Percentiles rank a stretch among this genome's conserved stretches.
These are phyloP conservation scores for Chalcis sispes DNA, from an alignment of 2,888 invertebrate genomes.

Conservation along the genomic window DNA sequence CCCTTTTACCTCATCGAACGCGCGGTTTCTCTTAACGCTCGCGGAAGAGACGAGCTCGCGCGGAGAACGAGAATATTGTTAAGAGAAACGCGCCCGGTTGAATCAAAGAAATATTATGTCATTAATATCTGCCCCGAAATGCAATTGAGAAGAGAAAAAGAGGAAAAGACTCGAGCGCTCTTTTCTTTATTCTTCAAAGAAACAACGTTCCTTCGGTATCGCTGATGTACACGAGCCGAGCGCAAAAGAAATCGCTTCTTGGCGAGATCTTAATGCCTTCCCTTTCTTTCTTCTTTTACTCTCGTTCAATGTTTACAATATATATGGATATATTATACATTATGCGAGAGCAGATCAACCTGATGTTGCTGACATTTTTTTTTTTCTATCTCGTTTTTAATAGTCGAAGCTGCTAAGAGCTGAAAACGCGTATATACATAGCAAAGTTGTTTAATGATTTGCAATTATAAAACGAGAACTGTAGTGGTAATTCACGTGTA, in stretches of 20 bases:
- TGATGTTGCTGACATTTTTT: slow-evolving; percentile 25
- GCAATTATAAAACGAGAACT: slow-evolving; percentile 14
- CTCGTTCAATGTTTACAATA: too few species aligned
- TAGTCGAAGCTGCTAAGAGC: slow-evolving; percentile 4
- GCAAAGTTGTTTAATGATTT: background rate
- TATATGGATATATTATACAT: too few species aligned
- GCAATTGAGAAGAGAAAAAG: slow-evolving; percentile 62
- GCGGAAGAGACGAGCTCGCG: too few species aligned
- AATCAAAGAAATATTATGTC: slow-evolving; percentile 74
- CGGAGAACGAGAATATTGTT: slow-evolving; percentile 63
- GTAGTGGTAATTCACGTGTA: slow-evolving; percentile 29
- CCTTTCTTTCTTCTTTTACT: slow-evolving; percentile 45
- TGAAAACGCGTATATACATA: background rate
- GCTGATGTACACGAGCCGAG: slow-evolving; percentile 4
- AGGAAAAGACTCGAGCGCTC: slow-evolving; percentile 14
- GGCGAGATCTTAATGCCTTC: slow-evolving; percentile 44
- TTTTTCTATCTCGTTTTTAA: slow-evolving; percentile 38
- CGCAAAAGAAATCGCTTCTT: slow-evolving; percentile 47
- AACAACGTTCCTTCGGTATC: too few species aligned
- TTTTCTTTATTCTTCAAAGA: slow-evolving; percentile 41
- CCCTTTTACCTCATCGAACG: background rate
- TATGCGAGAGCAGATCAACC: slow-evolving; percentile 26
- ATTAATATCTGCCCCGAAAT: slow-evolving; percentile 70
- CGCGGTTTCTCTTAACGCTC: slow-evolving; percentile 37
- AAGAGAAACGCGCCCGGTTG: slow-evolving; percentile 65